Conservation (phyloP, 2,797 vertebrate genomes). For the Premnoplex brunnescens region DNA sequence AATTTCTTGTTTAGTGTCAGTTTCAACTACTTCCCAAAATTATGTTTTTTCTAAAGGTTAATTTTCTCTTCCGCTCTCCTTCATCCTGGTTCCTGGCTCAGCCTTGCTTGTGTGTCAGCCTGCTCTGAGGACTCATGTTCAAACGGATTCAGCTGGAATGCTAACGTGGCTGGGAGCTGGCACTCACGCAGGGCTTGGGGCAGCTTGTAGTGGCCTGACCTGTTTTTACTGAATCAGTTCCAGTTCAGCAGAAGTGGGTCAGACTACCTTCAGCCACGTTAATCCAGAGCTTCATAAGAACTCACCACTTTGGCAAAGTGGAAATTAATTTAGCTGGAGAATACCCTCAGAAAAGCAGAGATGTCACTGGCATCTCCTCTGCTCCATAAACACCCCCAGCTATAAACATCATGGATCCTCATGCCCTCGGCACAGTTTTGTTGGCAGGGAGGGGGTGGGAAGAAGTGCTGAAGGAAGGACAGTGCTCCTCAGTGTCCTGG, state of each 20-base stretch:
- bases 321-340: slow-evolving; percentile 2
- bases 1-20: slow-evolving; percentile 7
- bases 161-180: neutral
- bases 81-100: neutral
- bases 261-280: slow-evolving; percentile 15
- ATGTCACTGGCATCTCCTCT: neutral
- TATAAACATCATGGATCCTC: neutral
- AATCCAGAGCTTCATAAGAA: neutral
- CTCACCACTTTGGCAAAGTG: neutral
- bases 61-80: neutral
- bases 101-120: neutral
- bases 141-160: neutral
- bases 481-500: neutral
- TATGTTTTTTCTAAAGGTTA: neutral
- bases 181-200: neutral
- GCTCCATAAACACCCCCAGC: neutral
- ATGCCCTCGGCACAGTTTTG: fast-evolving
- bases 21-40: slow-evolving; percentile 15
- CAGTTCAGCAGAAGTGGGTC: slow-evolving; percentile 54
- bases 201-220: slow-evolving; percentile 24
- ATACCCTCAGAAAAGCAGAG: neutral
- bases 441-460: neutral
- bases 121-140: neutral
- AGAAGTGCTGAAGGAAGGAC: neutral
- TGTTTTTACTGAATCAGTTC: slow-evolving; percentile 48